Conservation (phyloP, 64 coral and sea anemone species). For the Pachyseris speciosa region DNA sequence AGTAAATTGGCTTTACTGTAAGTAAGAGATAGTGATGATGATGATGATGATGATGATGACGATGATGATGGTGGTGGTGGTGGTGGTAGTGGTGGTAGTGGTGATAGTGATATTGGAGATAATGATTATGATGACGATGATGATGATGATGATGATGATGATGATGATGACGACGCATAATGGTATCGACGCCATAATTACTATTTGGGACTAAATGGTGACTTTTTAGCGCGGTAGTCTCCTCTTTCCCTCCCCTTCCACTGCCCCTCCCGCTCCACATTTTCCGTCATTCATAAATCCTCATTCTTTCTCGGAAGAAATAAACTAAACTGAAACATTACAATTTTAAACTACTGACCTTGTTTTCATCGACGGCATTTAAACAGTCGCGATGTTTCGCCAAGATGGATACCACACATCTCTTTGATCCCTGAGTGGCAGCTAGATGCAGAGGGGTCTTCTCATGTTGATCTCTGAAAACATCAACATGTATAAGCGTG, state of each 20-base stretch:
- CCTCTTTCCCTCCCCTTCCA: too few relatives aligned
- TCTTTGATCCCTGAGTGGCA: slow-evolving; percentile 26
- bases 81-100: neutral
- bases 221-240: too few relatives aligned
- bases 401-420: slow-evolving; percentile 45
- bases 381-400: slow-evolving; percentile 44
- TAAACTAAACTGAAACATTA: too few relatives aligned
- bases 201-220: too few relatives aligned
- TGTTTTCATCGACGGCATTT: slow-evolving; percentile 48
- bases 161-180: too few relatives aligned
- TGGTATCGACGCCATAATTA: too few relatives aligned
- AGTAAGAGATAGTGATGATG: neutral
- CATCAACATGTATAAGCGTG: too few relatives aligned
- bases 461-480: slow-evolving; percentile 41
- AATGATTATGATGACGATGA: neutral
- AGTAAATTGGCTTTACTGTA: too few relatives aligned
- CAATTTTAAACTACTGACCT: too few relatives aligned
- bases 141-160: neutral
- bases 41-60: neutral
- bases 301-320: too few relatives aligned
- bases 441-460: slow-evolving; percentile 48
- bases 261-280: too few relatives aligned
- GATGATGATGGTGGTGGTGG: neutral
- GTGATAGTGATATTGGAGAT: neutral
- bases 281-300: too few relatives aligned